Conservation (phyloP, 2,888 invertebrate species). For the Hemistola chrysoprasaria region DNA sequence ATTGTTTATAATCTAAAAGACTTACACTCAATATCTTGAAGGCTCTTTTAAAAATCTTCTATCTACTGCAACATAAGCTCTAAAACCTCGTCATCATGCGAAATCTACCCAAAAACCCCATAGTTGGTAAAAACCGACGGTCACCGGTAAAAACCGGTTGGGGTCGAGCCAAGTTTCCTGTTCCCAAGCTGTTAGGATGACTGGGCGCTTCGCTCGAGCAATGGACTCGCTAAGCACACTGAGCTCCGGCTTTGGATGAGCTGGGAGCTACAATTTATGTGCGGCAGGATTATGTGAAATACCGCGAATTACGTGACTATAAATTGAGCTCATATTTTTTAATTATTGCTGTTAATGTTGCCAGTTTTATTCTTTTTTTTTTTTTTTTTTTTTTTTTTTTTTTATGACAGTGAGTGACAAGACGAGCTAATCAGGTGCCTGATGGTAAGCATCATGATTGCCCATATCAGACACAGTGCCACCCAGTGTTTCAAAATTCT, state of each 20-base stretch:
- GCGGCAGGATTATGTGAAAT: slow-evolving; percentile 6
- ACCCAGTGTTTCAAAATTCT: too few relatives aligned
- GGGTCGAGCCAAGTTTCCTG: slow-evolving; percentile 54
- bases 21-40: too few relatives aligned
- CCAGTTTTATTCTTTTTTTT: neutral
- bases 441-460: too few relatives aligned
- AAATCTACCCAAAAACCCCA: slow-evolving; percentile 8
- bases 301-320: slow-evolving; percentile 7
- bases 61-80: too few relatives aligned
- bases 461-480: too few relatives aligned
- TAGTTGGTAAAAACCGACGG: slow-evolving; percentile 34
- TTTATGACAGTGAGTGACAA: too few relatives aligned
- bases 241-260: slow-evolving; percentile 40
- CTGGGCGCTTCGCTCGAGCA: slow-evolving; percentile 45
- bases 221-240: slow-evolving; percentile 34
- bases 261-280: slow-evolving; percentile 27
- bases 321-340: slow-evolving; percentile 8
- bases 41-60: neutral
- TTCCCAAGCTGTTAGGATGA: slow-evolving; percentile 41
- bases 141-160: slow-evolving; percentile 44
- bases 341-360: neutral
- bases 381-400: too few relatives aligned
- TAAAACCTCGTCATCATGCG: neutral
- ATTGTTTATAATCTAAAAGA: too few relatives aligned
- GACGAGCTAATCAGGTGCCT: too few relatives aligned